phyloP scores from a whole-genome alignment of 2,797 vertebrate species.

The Zalophus californianus region DNA sequence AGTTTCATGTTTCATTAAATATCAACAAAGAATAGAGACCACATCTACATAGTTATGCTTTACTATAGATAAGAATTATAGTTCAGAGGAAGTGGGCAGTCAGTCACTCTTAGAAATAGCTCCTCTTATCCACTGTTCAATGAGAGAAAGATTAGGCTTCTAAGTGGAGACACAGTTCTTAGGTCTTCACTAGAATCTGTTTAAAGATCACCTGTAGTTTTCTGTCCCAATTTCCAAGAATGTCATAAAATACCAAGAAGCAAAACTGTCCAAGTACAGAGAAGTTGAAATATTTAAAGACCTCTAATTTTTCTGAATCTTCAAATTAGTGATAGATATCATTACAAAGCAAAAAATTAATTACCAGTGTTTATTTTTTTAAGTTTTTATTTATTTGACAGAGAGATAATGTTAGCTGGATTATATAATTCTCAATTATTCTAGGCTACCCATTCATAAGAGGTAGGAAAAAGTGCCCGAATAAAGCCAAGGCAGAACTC shows the following conservation, averaged over 20 bases:
- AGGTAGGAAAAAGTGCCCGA: background rate
- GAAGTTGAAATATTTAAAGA: background rate
- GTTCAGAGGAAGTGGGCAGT: background rate
- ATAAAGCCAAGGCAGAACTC: background rate
- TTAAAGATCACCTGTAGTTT: constrained; percentile 4
- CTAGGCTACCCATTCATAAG: background rate
- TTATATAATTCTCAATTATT: constrained; percentile 29
- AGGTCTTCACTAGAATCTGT: background rate
- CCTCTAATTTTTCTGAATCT: constrained; percentile 36
- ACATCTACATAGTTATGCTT: background rate
- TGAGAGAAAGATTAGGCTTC: background rate
- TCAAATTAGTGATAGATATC: background rate
- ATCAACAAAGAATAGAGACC: background rate
- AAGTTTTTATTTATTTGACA: background rate
- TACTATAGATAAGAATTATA: background rate
- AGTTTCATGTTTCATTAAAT: constrained; percentile 31
- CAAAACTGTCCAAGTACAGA: constrained; percentile 15
- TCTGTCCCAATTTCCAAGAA: background rate
- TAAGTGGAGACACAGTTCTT: background rate
- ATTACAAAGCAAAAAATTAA: constrained; percentile 36
- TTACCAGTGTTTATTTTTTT: background rate
- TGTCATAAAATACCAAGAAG: constrained; percentile 41
- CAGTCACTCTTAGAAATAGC: background rate
- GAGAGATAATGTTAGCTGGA: background rate
- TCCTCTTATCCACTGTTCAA: background rate